Conservation (phyloP, 2,888 invertebrate species). For the Eudemis profundana region DNA sequence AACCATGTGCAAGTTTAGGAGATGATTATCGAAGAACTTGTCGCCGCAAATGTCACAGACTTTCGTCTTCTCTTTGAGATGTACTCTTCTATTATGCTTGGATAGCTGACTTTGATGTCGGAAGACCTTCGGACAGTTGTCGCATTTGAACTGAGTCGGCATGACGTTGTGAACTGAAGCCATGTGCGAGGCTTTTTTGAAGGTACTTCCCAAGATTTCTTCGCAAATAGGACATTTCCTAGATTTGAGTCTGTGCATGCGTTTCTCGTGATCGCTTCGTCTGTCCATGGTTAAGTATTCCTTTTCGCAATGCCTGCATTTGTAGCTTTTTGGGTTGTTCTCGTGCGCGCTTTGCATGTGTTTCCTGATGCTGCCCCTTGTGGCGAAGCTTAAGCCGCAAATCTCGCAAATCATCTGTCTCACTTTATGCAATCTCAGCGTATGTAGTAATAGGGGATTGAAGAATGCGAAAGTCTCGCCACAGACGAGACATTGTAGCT, state of each 20-base stretch:
- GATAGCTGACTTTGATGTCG: conserved; percentile 39
- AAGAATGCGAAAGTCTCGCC: conserved; percentile 35
- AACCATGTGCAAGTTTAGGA: conserved; percentile 61
- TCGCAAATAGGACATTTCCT: conserved; percentile 40
- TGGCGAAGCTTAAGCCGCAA: conserved; percentile 27
- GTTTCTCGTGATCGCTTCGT: conserved; percentile 34
- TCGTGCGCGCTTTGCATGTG: conserved; percentile 32
- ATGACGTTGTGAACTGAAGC: conserved; percentile 29
- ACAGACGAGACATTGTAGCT: conserved; percentile 39
- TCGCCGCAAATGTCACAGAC: conserved; percentile 46
- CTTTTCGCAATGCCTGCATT: conserved; percentile 31
- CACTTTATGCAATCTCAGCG: conserved; percentile 43
- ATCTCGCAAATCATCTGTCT: conserved; percentile 23
- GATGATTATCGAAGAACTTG: conserved; percentile 43
- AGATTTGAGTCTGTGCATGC: conserved; percentile 32
- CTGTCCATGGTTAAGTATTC: conserved; percentile 26
- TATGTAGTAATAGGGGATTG: conserved; percentile 27
- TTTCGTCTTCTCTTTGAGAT: conserved; percentile 46
- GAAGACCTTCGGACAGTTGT: conserved; percentile 49
- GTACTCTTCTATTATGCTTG: conserved; percentile 45
- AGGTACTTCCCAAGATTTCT: conserved; percentile 33
- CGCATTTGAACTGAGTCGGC: conserved; percentile 38
- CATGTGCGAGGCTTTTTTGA: conserved; percentile 33
- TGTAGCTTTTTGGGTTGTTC: conserved; percentile 6
- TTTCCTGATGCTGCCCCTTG: neutral